phyloP scores from a whole-genome alignment of 2,888 invertebrate genomes.

The Unio pictorum region DNA sequence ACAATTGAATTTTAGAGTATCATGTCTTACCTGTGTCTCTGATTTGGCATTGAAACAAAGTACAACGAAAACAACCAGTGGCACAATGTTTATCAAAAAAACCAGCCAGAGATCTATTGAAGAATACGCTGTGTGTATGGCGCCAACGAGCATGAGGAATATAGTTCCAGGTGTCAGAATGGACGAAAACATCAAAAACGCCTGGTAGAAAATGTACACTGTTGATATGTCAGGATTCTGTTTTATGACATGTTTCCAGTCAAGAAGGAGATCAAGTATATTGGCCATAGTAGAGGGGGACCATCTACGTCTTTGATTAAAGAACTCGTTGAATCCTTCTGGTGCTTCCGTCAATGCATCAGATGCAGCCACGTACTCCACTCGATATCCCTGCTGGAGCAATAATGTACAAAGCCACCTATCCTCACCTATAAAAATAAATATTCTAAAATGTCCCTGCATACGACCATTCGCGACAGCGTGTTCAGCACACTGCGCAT shows the following conservation, averaged over 20 bases:
- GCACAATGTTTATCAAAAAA: constrained; percentile 73
- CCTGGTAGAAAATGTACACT: constrained; percentile 62
- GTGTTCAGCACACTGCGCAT: too few relatives aligned
- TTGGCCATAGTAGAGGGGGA: constrained; percentile 99
- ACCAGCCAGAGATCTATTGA: constrained; percentile 73
- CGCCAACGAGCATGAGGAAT: constrained; percentile 27
- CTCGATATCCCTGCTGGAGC: constrained; percentile 95
- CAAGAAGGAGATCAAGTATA: constrained; percentile 87
- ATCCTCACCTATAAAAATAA: constrained; percentile 83
- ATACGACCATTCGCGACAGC: too few relatives aligned
- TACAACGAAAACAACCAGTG: constrained; percentile 46
- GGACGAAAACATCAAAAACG: constrained; percentile 42
- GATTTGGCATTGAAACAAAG: constrained; percentile 50
- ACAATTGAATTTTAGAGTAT: too few relatives aligned
- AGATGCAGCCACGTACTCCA: constrained; percentile 98
- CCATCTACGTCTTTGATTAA: constrained; percentile 98
- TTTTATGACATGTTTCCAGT: constrained; percentile 76
- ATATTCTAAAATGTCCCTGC: too few relatives aligned
- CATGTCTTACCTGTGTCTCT: constrained; percentile 78
- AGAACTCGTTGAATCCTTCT: constrained; percentile 81
- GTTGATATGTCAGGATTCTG: constrained; percentile 96
- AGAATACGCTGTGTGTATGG: constrained; percentile 22
- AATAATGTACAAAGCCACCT: constrained; percentile 97
- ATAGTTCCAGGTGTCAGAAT: constrained; percentile 88
- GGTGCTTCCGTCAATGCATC: constrained; percentile 99